phyloP scores from a whole-genome alignment of 1,140 invertebrate genomes.

The Holotrichia oblita region DNA sequence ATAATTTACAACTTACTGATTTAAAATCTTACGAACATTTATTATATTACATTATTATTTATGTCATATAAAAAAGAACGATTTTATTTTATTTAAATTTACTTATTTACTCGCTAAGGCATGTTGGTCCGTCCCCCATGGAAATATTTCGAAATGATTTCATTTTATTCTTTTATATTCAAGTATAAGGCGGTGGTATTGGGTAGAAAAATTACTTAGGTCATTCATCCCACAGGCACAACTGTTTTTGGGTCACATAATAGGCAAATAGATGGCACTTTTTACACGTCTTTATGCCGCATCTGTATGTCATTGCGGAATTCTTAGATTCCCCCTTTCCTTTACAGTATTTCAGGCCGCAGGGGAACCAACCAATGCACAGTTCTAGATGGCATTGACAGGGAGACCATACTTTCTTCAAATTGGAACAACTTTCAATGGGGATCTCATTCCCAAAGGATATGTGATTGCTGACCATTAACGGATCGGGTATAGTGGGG shows the following conservation, averaged over 20 bases:
- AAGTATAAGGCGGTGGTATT: slow-evolving; percentile 18
- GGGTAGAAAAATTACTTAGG: slow-evolving; percentile 45
- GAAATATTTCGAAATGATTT: slow-evolving; percentile 8
- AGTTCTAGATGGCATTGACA: slow-evolving; percentile 85
- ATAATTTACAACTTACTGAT: slow-evolving; percentile 2
- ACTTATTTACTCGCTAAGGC: slow-evolving; percentile 48
- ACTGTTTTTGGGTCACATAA: slow-evolving; percentile 82
- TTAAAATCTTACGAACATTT: slow-evolving; percentile 14
- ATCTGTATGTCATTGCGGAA: slow-evolving; percentile 76
- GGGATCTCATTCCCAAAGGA: slow-evolving; percentile 55
- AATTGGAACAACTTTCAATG: slow-evolving; percentile 68
- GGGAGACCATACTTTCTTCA: slow-evolving; percentile 72
- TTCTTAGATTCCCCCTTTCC: slow-evolving; percentile 72
- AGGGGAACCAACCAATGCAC: slow-evolving; percentile 90
- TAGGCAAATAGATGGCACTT: slow-evolving; percentile 89
- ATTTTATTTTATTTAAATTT: slow-evolving; percentile 17
- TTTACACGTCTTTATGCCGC: slow-evolving; percentile 94
- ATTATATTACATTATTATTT: slow-evolving; percentile 42
- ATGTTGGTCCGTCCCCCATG: slow-evolving; percentile 50
- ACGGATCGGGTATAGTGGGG: slow-evolving; percentile 57
- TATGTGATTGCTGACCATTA: slow-evolving; percentile 53
- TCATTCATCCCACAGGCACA: slow-evolving; percentile 91
- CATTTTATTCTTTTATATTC: not conserved
- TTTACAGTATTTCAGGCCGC: slow-evolving; percentile 93
- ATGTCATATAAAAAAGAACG: slow-evolving; percentile 34